These are phyloP conservation scores for Battus philenor DNA, from an alignment of 1,140 invertebrate genomes.

Conservation along the genomic window DNA sequence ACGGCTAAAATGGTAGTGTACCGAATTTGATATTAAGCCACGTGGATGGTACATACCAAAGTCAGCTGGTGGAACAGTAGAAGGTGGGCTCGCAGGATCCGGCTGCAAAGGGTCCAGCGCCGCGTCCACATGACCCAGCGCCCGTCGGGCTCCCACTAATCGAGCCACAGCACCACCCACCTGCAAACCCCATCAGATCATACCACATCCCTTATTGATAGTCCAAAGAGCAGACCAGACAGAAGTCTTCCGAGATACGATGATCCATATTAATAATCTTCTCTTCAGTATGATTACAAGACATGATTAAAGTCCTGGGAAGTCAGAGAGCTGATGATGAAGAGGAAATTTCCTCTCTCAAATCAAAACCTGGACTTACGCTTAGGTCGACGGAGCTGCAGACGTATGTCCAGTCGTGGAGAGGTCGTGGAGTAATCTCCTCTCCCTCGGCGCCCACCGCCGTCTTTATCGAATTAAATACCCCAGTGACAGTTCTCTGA, in stretches of 20 bases:
- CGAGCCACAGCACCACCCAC: constrained; percentile 39
- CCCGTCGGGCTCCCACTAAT: constrained; percentile 45
- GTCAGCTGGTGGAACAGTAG: constrained; percentile 20
- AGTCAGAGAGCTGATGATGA: too few relatives aligned
- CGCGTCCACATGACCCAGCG: constrained; percentile 45
- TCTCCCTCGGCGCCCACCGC: constrained; percentile 61
- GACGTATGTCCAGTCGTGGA: constrained; percentile 47
- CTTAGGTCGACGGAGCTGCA: constrained; percentile 36
- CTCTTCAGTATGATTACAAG: too few relatives aligned
- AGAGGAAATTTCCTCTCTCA: too few relatives aligned
- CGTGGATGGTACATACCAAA: constrained; percentile 29
- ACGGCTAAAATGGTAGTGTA: too few relatives aligned
- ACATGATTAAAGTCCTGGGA: too few relatives aligned
- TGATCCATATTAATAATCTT: too few relatives aligned
- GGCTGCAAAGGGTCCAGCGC: constrained; percentile 44
- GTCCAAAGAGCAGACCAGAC: too few relatives aligned
- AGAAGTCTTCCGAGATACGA: too few relatives aligned
- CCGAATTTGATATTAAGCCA: too few relatives aligned
- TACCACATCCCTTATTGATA: too few relatives aligned
- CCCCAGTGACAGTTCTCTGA: constrained; percentile 68
- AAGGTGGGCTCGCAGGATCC: constrained; percentile 15
- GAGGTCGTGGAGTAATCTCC: constrained; percentile 15
- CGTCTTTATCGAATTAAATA: constrained; percentile 69
- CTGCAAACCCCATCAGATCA: too few relatives aligned
- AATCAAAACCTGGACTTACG: too few relatives aligned